Conservation (phyloP, 2,797 vertebrate species). For the Gallinago solitaria region DNA sequence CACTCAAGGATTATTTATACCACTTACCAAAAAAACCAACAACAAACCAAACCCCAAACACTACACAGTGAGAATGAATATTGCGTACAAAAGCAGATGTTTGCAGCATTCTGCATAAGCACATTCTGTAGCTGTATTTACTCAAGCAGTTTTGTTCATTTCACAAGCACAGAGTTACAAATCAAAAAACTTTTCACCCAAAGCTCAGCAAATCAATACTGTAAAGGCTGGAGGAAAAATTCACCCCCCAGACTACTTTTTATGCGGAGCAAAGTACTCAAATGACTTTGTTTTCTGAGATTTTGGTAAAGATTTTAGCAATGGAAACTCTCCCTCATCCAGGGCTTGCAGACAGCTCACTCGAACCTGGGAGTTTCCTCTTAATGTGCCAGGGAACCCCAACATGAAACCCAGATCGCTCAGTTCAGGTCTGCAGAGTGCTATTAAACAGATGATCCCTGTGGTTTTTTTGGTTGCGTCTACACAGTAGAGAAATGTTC, state of each 20-base stretch:
- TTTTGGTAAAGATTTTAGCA: neutral
- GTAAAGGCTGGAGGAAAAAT: neutral
- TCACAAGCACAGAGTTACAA: neutral
- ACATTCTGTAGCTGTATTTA: neutral
- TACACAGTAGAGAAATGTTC: neutral
- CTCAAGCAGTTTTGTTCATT: neutral
- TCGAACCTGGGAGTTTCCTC: neutral
- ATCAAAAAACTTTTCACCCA: neutral
- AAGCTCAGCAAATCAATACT: neutral
- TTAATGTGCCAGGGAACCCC: neutral
- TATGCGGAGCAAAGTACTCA: neutral
- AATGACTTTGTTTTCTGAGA: neutral
- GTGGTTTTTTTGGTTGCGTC: accelerated
- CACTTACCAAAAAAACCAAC: neutral
- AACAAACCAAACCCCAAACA: neutral
- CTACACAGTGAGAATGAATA: neutral
- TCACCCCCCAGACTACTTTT: neutral
- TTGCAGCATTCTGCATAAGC: neutral
- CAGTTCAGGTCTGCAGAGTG: neutral
- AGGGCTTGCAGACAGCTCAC: neutral
- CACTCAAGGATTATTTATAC: neutral
- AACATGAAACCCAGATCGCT: neutral
- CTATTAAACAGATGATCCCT: neutral
- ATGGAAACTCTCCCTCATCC: neutral
- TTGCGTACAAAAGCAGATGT: neutral